phyloP scores from a whole-genome alignment of 2,797 vertebrate genomes.

The Microctenopoma stevenorrisi region DNA sequence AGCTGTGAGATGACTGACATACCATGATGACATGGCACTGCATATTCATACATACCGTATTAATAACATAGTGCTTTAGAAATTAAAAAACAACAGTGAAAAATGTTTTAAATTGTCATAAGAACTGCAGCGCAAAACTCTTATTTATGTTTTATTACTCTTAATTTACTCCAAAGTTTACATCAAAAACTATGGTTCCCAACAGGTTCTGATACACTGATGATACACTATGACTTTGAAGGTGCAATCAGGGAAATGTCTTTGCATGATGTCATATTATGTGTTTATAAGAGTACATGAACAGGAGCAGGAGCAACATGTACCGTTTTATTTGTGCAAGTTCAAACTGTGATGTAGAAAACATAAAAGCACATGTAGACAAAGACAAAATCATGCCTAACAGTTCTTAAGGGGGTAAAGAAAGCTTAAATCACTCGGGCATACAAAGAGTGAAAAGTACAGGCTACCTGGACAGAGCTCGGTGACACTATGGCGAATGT shows the following conservation, averaged over 20 bases:
- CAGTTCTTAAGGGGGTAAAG: not conserved
- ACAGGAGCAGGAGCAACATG: not conserved
- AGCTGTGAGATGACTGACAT: slow-evolving; percentile 18
- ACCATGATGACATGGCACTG: slow-evolving; percentile 1
- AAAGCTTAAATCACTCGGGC: not conserved
- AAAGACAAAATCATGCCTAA: no score
- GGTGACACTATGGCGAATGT: not conserved
- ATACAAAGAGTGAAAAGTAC: not conserved
- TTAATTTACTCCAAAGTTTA: no score
- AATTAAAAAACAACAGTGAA: not conserved
- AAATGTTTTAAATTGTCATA: no score
- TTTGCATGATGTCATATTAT: not conserved
- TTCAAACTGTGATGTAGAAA: not conserved
- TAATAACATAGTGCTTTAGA: not conserved
- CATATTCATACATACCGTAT: not conserved
- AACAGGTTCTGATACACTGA: no score
- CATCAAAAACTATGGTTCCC: no score
- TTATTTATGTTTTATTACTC: no score
- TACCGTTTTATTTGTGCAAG: not conserved
- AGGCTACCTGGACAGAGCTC: not conserved
- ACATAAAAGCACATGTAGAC: no score
- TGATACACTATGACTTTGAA: no score
- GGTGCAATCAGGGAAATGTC: no score
- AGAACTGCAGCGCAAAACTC: no score
- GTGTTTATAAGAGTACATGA: not conserved